These are phyloP conservation scores for Urosaurus nigricauda DNA, from an alignment of 2,797 vertebrate species.

Conservation along the genomic window DNA sequence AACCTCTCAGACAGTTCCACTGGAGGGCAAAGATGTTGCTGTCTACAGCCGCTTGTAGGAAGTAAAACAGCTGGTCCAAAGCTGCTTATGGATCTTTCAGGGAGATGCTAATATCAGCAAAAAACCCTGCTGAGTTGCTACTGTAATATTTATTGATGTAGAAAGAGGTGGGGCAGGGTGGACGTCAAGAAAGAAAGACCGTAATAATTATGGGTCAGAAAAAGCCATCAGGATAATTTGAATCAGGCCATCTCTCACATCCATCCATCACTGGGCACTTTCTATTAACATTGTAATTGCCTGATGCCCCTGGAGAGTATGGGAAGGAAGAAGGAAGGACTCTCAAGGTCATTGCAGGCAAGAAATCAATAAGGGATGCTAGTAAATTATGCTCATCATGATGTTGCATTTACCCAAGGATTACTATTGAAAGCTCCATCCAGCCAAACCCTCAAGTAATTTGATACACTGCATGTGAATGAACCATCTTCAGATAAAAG, in stretches of 20 bases:
- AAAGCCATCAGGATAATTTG: conserved; percentile 30
- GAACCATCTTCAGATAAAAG: background rate
- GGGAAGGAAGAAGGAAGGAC: conserved; percentile 30
- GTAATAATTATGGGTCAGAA: background rate
- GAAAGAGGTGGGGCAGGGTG: fast-evolving
- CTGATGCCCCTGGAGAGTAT: conserved; percentile 25
- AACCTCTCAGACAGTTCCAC: background rate
- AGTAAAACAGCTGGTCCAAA: background rate
- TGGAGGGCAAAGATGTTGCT: background rate
- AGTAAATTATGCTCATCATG: background rate
- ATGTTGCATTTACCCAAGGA: background rate
- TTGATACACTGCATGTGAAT: background rate
- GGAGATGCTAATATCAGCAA: background rate
- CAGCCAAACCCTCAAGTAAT: background rate
- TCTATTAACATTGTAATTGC: conserved; percentile 48
- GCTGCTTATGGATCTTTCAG: background rate
- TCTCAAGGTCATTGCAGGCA: conserved; percentile 58
- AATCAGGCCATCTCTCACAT: background rate
- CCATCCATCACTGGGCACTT: conserved; percentile 22
- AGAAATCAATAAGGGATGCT: conserved; percentile 57
- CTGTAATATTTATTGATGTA: background rate
- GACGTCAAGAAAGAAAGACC: background rate
- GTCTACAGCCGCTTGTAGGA: no score
- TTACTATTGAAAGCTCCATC: background rate
- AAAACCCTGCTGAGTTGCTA: background rate